phyloP scores from a whole-genome alignment of 2,113 vertebrate genomes.

The Peromyscus polionotus region DNA sequence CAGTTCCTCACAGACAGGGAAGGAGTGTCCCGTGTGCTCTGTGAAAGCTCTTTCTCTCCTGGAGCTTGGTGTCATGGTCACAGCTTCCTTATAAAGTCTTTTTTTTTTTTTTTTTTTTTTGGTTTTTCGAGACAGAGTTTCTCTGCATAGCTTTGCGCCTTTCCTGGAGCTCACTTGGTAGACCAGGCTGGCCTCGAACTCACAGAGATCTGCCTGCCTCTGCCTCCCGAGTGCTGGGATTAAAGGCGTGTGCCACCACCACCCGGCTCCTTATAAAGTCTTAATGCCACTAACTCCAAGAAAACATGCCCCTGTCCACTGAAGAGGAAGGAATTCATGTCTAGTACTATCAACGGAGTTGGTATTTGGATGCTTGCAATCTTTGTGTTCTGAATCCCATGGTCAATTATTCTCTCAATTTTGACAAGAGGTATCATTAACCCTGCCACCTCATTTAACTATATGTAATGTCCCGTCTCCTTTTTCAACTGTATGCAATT shows the following conservation, averaged over 20 bases:
- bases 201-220: no score
- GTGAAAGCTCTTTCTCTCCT: neutral
- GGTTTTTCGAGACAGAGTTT: no score
- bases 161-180: no score
- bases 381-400: neutral
- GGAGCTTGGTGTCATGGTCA: neutral
- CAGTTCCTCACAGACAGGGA: neutral
- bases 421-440: neutral
- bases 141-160: no score
- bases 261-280: no score
- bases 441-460: accelerated
- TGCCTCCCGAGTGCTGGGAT: no score
- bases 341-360: neutral
- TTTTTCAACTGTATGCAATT: no score
- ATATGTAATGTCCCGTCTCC: neutral
- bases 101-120: no score
- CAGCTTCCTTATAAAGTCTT: no score
- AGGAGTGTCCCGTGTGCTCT: neutral
- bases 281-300: neutral
- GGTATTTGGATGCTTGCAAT: neutral
- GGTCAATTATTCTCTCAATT: neutral
- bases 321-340: neutral
- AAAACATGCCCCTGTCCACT: neutral
- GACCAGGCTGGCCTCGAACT: no score
- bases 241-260: no score